phyloP scores from a whole-genome alignment of 1,140 invertebrate genomes.

The Linepithema humile region DNA sequence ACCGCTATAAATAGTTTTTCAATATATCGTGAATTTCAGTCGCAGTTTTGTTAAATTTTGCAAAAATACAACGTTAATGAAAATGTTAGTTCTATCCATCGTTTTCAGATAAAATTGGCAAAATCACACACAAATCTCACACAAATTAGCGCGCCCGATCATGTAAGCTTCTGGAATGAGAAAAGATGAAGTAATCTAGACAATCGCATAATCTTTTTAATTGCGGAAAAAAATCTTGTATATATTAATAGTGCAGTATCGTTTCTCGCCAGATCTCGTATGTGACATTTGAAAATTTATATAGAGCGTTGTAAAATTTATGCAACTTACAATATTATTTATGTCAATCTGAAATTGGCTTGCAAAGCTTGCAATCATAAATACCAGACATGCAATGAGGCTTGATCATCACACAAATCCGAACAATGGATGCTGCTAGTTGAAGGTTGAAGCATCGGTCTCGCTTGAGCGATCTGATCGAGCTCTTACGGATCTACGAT shows the following conservation, averaged over 20 bases:
- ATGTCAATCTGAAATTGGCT: constrained; percentile 30
- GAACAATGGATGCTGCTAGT: constrained; percentile 47
- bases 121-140: not conserved
- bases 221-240: too few species aligned
- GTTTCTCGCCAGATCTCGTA: not conserved
- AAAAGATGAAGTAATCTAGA: not conserved
- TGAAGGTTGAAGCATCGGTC: constrained; percentile 46
- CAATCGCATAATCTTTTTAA: not conserved
- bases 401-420: constrained; percentile 34
- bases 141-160: not conserved
- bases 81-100: not conserved
- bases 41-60: not conserved
- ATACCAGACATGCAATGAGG: constrained; percentile 15
- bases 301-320: not conserved
- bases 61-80: not conserved
- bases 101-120: not conserved
- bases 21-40: not conserved
- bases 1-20: not conserved
- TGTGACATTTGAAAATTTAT: not conserved
- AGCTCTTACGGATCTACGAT: constrained; percentile 25
- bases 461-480: constrained; percentile 42
- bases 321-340: too few species aligned
- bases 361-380: constrained; percentile 27
- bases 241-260: not conserved
- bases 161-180: not conserved